A percentile compares a stretch with the other conserved stretches of the same genome.
phyloP scores from a whole-genome alignment of 2,888 invertebrate genomes.

The Chouioia cunea region DNA sequence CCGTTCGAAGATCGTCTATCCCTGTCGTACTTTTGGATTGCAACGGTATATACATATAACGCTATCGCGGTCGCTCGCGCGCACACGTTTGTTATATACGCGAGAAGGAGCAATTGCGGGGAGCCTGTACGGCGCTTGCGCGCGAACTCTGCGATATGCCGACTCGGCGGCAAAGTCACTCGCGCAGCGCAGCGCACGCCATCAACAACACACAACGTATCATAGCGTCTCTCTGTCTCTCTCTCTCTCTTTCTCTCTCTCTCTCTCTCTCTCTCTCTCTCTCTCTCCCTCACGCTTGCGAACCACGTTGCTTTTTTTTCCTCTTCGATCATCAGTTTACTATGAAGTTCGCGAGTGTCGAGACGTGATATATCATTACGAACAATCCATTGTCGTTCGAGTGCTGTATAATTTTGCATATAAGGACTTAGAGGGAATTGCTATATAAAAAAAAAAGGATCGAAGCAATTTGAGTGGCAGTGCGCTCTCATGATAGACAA shows the following conservation, averaged over 20 bases:
- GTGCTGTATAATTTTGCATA: not conserved
- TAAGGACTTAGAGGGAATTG: slow-evolving; percentile 6
- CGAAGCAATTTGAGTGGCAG: too few species aligned
- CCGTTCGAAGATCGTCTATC: too few species aligned
- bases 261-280: slow-evolving; percentile 13
- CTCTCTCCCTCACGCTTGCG: not conserved
- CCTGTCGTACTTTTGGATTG: too few species aligned
- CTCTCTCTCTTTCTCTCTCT: slow-evolving; percentile 17
- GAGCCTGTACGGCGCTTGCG: slow-evolving; percentile 53
- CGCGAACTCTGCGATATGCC: slow-evolving; percentile 63
- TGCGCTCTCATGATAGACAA: slow-evolving; percentile 36
- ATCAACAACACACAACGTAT: slow-evolving; percentile 64
- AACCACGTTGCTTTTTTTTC: too few species aligned
- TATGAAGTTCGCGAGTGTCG: not conserved
- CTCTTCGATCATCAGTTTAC: too few species aligned
- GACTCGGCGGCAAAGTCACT: slow-evolving; percentile 63
- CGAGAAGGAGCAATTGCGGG: not conserved
- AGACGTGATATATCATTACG: not conserved
- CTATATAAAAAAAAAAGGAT: not conserved
- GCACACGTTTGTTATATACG: slow-evolving; percentile 14
- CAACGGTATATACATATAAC: not conserved
- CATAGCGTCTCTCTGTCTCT: slow-evolving; percentile 2
- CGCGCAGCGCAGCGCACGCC: slow-evolving; percentile 68
- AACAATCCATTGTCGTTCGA: not conserved
- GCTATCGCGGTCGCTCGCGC: slow-evolving; percentile 25